phyloP scores from a whole-genome alignment of 2,888 invertebrate genomes.

The Papilio elwesi region DNA sequence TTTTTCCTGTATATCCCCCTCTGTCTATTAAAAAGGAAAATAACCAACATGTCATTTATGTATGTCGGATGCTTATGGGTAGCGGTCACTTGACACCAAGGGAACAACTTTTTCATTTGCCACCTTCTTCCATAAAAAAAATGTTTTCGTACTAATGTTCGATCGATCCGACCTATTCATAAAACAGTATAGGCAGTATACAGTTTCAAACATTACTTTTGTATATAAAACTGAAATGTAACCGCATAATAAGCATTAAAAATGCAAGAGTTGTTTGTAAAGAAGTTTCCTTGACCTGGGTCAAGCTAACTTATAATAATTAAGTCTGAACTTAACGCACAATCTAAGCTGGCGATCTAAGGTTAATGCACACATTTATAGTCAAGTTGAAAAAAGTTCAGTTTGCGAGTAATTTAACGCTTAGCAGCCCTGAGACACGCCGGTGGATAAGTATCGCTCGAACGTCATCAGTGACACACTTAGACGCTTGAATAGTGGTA shows the following conservation, averaged over 20 bases:
- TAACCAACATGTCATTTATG: too few species aligned
- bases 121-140: too few species aligned
- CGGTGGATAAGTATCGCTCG: slow-evolving; percentile 12
- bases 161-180: too few species aligned
- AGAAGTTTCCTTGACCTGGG: slow-evolving; percentile 36
- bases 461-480: slow-evolving; percentile 27
- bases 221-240: not conserved
- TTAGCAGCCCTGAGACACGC: slow-evolving; percentile 15
- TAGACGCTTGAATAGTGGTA: not conserved
- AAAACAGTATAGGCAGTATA: too few species aligned
- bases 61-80: too few species aligned
- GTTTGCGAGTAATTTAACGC: slow-evolving; percentile 28
- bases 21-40: too few species aligned
- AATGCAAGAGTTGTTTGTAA: slow-evolving; percentile 25
- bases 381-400: slow-evolving; percentile 37
- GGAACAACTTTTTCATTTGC: too few species aligned
- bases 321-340: slow-evolving; percentile 13
- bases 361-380: slow-evolving; percentile 39
- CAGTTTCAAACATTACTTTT: not conserved
- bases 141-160: too few species aligned
- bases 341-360: slow-evolving; percentile 36
- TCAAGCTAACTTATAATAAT: slow-evolving; percentile 14
- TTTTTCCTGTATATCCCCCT: too few species aligned
- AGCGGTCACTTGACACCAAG: too few species aligned
- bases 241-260: slow-evolving; percentile 14